Evolutionary conservation across 2,888 invertebrate genomes (phyloP).

Genomic region (Phytoseiulus persimilis): DNA sequence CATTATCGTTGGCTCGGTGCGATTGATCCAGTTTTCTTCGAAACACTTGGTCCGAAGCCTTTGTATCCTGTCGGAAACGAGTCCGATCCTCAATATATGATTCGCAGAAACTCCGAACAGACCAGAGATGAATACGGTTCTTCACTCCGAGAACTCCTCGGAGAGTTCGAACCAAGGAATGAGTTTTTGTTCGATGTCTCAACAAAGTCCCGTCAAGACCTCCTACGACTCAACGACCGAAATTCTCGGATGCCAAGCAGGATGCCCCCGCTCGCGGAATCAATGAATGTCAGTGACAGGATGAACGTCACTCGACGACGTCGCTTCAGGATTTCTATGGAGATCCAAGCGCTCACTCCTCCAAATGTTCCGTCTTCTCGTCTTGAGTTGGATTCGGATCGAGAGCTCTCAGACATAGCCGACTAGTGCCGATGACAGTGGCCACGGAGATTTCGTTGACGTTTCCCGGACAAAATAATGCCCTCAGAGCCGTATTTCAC

Average conservation of each 20-base stretch:
- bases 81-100: not conserved
- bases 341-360: not conserved
- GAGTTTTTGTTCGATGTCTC: too few relatives aligned
- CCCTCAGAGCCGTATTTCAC: not conserved
- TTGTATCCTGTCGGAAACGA: not conserved
- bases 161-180: too few relatives aligned
- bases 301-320: too few relatives aligned
- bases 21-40: not conserved
- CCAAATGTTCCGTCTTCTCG: not conserved
- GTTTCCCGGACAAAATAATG: not conserved
- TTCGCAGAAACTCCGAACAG: too few relatives aligned
- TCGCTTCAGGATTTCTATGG: too few relatives aligned
- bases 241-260: too few relatives aligned
- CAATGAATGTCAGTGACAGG: too few relatives aligned
- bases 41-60: not conserved
- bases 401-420: not conserved
- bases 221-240: too few relatives aligned
- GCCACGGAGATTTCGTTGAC: not conserved
- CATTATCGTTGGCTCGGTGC: not conserved
- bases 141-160: too few relatives aligned
- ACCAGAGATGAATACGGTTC: too few relatives aligned
- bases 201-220: too few relatives aligned
- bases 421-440: not conserved
- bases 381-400: not conserved
- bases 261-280: too few relatives aligned